Evolutionary conservation across 1,140 invertebrate species (phyloP).

Genomic region (Drosophila biarmipes): DNA sequence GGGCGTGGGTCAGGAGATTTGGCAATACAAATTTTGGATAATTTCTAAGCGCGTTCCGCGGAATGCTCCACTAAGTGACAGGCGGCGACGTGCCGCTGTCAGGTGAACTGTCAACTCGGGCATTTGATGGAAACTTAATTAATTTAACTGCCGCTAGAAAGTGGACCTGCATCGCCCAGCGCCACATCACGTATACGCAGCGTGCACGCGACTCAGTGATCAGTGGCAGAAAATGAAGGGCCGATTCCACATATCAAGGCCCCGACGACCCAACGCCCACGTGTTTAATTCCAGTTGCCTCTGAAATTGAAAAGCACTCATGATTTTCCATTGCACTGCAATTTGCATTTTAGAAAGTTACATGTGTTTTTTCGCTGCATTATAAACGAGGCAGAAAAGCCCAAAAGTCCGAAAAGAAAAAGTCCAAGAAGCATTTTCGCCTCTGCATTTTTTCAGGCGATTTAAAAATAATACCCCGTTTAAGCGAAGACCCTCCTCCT

Average conservation of each 20-base stretch:
- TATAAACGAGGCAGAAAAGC: slow-evolving; percentile 48
- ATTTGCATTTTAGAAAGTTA: slow-evolving; percentile 82
- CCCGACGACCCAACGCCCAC: slow-evolving; percentile 67
- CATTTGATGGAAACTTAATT: slow-evolving; percentile 64
- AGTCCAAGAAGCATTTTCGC: slow-evolving; percentile 37
- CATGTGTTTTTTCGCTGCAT: slow-evolving; percentile 72
- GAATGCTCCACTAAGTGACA: slow-evolving; percentile 72
- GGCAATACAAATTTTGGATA: slow-evolving; percentile 8
- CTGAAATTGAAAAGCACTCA: slow-evolving; percentile 70
- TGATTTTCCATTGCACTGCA: slow-evolving; percentile 74
- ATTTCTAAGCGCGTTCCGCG: slow-evolving; percentile 52
- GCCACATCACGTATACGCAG: slow-evolving; percentile 67
- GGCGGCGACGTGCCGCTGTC: slow-evolving; percentile 61
- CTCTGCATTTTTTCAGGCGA: slow-evolving; percentile 39
- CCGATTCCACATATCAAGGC: slow-evolving; percentile 13
- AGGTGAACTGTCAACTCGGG: slow-evolving; percentile 40
- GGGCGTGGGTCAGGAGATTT: slow-evolving; percentile 18
- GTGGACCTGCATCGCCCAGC: slow-evolving; percentile 41
- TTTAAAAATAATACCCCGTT: slow-evolving; percentile 33
- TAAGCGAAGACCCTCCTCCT: background rate
- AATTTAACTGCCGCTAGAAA: slow-evolving; percentile 73
- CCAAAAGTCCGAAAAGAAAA: slow-evolving; percentile 25
- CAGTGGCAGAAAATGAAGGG: slow-evolving; percentile 29
- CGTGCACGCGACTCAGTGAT: slow-evolving; percentile 54
- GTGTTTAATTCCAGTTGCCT: slow-evolving; percentile 32